These are phyloP conservation scores for Phocoena sinus DNA, from an alignment of 2,113 vertebrate species.

Conservation along the genomic window DNA sequence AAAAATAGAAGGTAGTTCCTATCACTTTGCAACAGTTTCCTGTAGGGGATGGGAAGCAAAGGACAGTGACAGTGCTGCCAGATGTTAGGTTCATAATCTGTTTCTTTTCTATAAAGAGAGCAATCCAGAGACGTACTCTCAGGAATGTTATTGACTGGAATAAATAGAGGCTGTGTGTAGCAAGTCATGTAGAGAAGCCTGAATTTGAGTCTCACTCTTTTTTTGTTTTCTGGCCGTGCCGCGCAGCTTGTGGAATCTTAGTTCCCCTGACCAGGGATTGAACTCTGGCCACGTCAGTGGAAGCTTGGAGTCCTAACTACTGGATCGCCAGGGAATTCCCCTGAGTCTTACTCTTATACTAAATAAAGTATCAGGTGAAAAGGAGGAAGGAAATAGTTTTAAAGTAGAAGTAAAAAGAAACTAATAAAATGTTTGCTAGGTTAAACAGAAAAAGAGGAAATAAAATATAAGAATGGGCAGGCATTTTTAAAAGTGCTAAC, in stretches of 20 bases:
- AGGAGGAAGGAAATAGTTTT: not conserved
- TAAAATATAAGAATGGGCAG: not conserved
- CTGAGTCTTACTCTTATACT: not conserved
- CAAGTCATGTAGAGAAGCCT: not conserved
- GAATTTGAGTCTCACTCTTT: not conserved
- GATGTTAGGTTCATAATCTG: not conserved
- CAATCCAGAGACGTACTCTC: not conserved
- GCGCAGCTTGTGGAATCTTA: too few relatives aligned
- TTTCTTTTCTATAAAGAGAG: not conserved
- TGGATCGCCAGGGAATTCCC: too few relatives aligned
- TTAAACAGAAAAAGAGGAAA: not conserved
- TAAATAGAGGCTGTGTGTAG: rapidly evolving
- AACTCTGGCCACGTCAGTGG: too few relatives aligned
- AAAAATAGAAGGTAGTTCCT: not conserved
- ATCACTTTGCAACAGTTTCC: not conserved
- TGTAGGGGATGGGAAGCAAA: too few relatives aligned
- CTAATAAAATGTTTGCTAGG: not conserved
- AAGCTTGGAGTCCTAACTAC: too few relatives aligned
- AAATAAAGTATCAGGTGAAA: not conserved
- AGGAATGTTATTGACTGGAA: not conserved
- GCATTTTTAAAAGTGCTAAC: not conserved
- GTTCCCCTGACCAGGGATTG: too few relatives aligned
- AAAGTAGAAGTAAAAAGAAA: not conserved
- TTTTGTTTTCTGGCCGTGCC: too few relatives aligned
- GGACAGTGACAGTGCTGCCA: not conserved